Conservation (phyloP, 2,888 invertebrate genomes). For the Hydriomena furcata region DNA sequence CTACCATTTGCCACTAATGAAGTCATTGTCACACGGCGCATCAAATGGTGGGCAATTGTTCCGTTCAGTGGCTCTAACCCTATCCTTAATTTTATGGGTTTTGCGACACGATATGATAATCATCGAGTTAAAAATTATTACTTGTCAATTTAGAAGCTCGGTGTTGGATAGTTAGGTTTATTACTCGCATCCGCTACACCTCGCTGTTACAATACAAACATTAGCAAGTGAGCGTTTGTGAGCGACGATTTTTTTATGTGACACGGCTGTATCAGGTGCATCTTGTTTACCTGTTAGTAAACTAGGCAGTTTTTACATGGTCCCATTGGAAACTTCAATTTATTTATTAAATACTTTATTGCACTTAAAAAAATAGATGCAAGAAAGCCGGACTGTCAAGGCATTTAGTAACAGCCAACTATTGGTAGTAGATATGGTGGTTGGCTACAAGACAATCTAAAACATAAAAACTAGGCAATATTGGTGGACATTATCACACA, state of each 20-base stretch:
- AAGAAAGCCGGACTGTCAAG: no score
- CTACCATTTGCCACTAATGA: conserved; percentile 53
- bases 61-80: conserved; percentile 62
- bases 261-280: no score
- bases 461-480: no score
- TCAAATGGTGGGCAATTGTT: conserved; percentile 55
- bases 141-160: conserved; percentile 60
- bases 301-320: no score
- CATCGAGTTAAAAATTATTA: conserved; percentile 63
- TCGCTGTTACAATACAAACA: conserved; percentile 1
- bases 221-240: conserved; percentile 17
- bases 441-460: no score
- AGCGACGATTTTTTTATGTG: background rate
- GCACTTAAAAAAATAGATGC: no score
- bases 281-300: no score
- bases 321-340: no score
- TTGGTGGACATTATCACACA: no score
- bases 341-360: no score
- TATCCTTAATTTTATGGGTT: conserved; percentile 60
- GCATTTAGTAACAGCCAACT: no score
- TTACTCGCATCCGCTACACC: conserved; percentile 48
- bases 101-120: conserved; percentile 54
- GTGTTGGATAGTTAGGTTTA: conserved; percentile 43
- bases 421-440: no score
- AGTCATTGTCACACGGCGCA: conserved; percentile 59